A percentile compares a stretch with the other conserved stretches of the same genome.
Evolutionary conservation across 2,888 invertebrate species (phyloP).

Genomic region (Lepidochitona cinerea): DNA sequence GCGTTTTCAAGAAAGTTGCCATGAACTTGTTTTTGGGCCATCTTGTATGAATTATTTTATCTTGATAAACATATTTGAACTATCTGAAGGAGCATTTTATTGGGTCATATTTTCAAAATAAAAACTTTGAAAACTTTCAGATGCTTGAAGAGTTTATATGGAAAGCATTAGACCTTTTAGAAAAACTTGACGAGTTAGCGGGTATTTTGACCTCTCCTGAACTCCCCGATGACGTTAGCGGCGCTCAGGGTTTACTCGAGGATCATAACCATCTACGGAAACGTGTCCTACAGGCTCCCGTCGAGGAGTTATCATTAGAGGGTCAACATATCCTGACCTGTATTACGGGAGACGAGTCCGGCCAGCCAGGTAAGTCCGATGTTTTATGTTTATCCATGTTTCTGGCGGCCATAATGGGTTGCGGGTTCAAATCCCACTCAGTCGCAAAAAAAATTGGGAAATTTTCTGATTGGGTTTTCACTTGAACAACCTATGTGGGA

Average conservation of each 20-base stretch:
- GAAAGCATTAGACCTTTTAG: constrained; percentile 94
- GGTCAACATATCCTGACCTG: constrained; percentile 79
- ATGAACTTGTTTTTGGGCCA: no score
- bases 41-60: no score
- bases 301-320: constrained; percentile 92
- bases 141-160: constrained; percentile 96
- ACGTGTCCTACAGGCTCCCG: constrained; percentile 92
- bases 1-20: no score
- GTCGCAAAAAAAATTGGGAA: no score
- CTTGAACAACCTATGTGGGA: no score
- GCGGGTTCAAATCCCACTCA: no score
- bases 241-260: constrained; percentile 92
- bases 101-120: no score
- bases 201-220: constrained; percentile 94
- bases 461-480: no score
- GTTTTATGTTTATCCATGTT: not conserved
- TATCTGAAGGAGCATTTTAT: no score
- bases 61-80: no score
- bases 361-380: constrained; percentile 30
- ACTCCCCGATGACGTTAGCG: constrained; percentile 93
- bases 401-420: no score
- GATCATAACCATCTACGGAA: constrained; percentile 91
- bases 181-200: constrained; percentile 92
- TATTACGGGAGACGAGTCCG: constrained; percentile 64
- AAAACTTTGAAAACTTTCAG: no score